These are phyloP conservation scores for Lycaon pictus DNA, from an alignment of 2,113 vertebrate genomes.

Conservation along the genomic window DNA sequence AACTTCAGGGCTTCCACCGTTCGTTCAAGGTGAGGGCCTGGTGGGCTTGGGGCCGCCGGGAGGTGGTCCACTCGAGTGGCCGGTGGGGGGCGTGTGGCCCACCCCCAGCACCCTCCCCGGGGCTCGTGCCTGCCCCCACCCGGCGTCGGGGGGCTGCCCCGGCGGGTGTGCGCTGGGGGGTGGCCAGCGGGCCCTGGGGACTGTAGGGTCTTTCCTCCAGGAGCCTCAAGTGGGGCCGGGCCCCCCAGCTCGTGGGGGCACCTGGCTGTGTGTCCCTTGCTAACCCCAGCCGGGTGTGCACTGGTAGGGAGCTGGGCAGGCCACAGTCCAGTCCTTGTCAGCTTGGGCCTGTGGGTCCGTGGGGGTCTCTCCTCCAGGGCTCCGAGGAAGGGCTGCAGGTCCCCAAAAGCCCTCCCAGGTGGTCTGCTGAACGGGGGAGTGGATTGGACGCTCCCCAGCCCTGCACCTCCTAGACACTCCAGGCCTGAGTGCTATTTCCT, in stretches of 20 bases:
- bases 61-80: background rate
- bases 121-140: background rate
- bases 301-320: background rate
- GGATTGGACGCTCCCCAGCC: background rate
- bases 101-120: background rate
- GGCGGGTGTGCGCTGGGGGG: background rate
- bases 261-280: background rate
- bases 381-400: background rate
- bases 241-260: too few species aligned
- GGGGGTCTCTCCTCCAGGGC: background rate
- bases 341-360: background rate
- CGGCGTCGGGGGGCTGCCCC: background rate
- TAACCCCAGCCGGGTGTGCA: background rate
- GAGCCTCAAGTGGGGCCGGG: background rate
- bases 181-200: background rate
- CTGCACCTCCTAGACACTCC: background rate
- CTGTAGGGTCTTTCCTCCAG: background rate
- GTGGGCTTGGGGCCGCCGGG: background rate
- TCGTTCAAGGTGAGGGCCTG: slow-evolving; percentile 93
- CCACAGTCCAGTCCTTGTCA: background rate
- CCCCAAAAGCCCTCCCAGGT: background rate
- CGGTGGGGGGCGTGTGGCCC: background rate
- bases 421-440: background rate
- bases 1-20: slow-evolving; percentile 94
- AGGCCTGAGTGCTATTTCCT: slow-evolving; percentile 61